Percentiles rank a stretch among this genome's conserved stretches.
Evolutionary conservation across 37 sponge, comb jelly and placozoan genomes (phyloP).

Genomic region (Spongilla lacustris): DNA sequence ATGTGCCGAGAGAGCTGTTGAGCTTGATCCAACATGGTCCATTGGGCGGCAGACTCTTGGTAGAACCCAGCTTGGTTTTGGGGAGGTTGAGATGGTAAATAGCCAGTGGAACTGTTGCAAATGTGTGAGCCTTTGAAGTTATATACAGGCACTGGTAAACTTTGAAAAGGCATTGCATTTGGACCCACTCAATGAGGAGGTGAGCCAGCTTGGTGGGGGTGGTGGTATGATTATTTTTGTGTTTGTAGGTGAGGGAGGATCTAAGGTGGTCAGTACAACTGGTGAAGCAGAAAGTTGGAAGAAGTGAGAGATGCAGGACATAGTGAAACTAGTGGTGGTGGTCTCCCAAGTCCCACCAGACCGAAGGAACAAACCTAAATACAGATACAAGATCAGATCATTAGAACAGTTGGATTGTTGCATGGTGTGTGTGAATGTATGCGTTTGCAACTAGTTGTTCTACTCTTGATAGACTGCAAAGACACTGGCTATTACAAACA

Average conservation of each 20-base stretch:
- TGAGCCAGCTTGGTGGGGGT: neutral
- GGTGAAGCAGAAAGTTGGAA: constrained; percentile 27
- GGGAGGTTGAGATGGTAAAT: constrained; percentile 87
- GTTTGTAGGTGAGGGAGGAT: constrained; percentile 48
- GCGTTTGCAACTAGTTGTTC: constrained; percentile 3
- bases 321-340: neutral
- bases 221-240: neutral
- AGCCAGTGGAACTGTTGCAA: neutral
- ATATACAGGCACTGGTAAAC: constrained; percentile 67
- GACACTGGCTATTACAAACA: constrained; percentile 92
- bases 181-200: constrained; percentile 76
- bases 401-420: neutral
- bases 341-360: neutral
- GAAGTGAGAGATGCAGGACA: neutral
- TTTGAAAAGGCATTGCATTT: constrained; percentile 87
- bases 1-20: constrained; percentile 79
- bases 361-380: neutral
- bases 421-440: neutral
- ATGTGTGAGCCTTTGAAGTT: neutral
- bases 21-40: constrained; percentile 64
- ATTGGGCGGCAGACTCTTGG: constrained; percentile 82
- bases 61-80: constrained; percentile 87
- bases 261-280: constrained; percentile 68
- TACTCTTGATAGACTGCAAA: constrained; percentile 94
- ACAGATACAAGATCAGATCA: neutral